phyloP scores from a whole-genome alignment of 2,888 invertebrate species.

The Noctua pronuba region DNA sequence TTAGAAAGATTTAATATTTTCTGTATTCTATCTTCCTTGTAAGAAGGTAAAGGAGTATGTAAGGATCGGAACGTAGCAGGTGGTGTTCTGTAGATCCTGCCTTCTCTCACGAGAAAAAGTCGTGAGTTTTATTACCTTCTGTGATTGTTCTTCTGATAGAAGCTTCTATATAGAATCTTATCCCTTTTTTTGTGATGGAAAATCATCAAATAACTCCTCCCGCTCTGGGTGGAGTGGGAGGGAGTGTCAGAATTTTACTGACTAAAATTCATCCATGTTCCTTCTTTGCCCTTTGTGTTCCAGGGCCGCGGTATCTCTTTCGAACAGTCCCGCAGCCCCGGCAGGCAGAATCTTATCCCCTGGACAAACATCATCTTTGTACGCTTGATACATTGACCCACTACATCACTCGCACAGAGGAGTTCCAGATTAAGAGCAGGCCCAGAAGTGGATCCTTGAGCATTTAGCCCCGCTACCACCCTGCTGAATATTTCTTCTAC shows the following conservation, averaged over 20 bases:
- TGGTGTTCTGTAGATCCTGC: not conserved
- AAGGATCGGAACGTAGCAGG: not conserved
- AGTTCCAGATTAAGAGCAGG: not conserved
- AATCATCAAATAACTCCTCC: no score
- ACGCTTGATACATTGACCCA: not conserved
- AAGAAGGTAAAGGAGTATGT: not conserved
- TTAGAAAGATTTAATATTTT: no score
- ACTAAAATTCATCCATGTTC: no score
- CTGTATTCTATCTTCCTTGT: not conserved
- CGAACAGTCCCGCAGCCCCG: no score
- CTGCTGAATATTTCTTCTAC: not conserved
- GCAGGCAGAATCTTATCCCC: no score
- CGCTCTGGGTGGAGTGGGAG: no score
- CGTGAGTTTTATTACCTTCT: not conserved
- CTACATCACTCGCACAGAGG: not conserved
- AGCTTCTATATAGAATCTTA: not conserved
- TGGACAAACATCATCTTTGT: no score
- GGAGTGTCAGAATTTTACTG: no score
- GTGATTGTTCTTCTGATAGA: not conserved
- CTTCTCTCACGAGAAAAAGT: not conserved
- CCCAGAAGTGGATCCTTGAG: fast-evolving
- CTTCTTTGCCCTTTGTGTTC: no score
- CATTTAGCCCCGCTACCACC: not conserved
- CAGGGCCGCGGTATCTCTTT: no score
- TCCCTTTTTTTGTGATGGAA: no score